Conservation (phyloP, 2,888 invertebrate genomes). For the Heteromurus nitidus region DNA sequence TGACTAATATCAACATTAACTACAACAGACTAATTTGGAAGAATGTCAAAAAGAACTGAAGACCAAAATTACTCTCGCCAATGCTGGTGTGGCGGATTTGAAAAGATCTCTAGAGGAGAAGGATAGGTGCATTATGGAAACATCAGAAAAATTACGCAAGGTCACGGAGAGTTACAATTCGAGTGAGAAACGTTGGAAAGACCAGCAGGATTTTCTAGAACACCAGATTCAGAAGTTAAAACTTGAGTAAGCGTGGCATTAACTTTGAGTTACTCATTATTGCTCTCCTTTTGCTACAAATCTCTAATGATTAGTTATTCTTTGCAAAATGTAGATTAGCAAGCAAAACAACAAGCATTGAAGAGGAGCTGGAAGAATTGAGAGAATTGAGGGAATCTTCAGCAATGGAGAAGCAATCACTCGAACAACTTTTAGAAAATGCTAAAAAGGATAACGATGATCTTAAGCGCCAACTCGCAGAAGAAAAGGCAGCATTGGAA, state of each 20-base stretch:
- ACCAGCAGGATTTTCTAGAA: slow-evolving; percentile 79
- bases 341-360: slow-evolving; percentile 71
- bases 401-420: slow-evolving; percentile 76
- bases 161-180: slow-evolving; percentile 81
- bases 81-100: slow-evolving; percentile 77
- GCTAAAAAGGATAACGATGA: slow-evolving; percentile 45
- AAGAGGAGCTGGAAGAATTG: slow-evolving; percentile 77
- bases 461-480: slow-evolving; percentile 29
- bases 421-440: slow-evolving; percentile 75
- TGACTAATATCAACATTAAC: neutral
- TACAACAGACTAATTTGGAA: slow-evolving; percentile 42
- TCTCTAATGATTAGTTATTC: too few species aligned
- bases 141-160: slow-evolving; percentile 81
- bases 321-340: too few species aligned
- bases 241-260: slow-evolving; percentile 76
- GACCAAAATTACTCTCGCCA: slow-evolving; percentile 21
- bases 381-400: slow-evolving; percentile 77
- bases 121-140: slow-evolving; percentile 79
- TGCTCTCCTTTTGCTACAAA: too few species aligned
- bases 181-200: slow-evolving; percentile 80
- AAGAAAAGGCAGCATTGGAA: slow-evolving; percentile 37
- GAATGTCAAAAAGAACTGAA: slow-evolving; percentile 54
- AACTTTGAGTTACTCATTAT: too few species aligned
- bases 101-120: slow-evolving; percentile 80
- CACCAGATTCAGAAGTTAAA: slow-evolving; percentile 75